Evolutionary conservation across 1,140 invertebrate genomes (phyloP).

Genomic region (Aphelenchoides avenae): DNA sequence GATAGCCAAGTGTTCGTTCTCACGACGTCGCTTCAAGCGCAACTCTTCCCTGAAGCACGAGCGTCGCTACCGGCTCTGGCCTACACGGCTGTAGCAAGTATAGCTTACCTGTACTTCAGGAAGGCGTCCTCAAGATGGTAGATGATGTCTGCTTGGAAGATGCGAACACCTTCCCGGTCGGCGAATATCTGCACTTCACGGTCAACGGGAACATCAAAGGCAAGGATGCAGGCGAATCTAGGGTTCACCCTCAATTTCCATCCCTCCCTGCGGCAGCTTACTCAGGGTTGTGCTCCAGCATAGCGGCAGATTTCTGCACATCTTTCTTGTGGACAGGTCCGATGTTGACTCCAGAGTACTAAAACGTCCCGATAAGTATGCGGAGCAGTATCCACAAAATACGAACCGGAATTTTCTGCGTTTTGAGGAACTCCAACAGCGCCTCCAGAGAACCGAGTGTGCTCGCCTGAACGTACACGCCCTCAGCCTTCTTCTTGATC

Average conservation of each 20-base stretch:
- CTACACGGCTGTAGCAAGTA: conserved; percentile 3
- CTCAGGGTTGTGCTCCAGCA: conserved; percentile 86
- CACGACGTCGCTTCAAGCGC: conserved; percentile 84
- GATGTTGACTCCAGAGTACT: conserved; percentile 97
- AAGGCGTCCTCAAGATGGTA: conserved; percentile 99
- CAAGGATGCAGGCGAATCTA: conserved; percentile 91
- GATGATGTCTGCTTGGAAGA: conserved; percentile 99
- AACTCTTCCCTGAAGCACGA: conserved; percentile 72
- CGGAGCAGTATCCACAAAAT: conserved; percentile 8
- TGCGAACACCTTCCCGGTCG: conserved; percentile 84
- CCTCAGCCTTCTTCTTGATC: conserved; percentile 81
- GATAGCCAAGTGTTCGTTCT: conserved; percentile 90
- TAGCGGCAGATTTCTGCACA: conserved; percentile 97
- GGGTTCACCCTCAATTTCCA: no score
- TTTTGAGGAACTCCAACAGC: conserved; percentile 85
- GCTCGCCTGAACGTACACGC: conserved; percentile 97
- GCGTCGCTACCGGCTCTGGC: neutral
- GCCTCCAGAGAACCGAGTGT: conserved; percentile 96
- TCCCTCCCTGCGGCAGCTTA: neutral
- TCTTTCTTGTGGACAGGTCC: conserved; percentile 98
- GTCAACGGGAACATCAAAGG: conserved; percentile 98
- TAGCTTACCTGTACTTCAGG: conserved; percentile 70
- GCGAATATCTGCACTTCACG: conserved; percentile 94
- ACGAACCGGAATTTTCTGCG: conserved; percentile 83
- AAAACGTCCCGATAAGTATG: conserved; percentile 61